Base-by-base conservation (phyloP, 2,888 invertebrate species). In the Cactoblastis cactorum region DNA sequence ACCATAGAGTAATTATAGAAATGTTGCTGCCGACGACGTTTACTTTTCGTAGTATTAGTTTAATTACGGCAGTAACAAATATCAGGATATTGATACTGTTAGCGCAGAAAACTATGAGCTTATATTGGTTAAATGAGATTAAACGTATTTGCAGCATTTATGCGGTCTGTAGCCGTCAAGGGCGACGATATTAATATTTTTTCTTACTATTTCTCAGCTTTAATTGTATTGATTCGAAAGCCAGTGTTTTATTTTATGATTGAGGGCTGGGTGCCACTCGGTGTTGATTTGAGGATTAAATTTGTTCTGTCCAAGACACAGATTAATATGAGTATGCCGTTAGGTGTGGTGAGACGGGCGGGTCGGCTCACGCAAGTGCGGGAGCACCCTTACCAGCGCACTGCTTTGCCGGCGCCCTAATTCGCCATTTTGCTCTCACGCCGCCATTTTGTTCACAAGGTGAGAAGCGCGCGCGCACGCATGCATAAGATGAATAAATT, bases 341-440 rank as follows among this genome's bases (percentile, higher is more conserved):
- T 92, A 93, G 92, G 93, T 95, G 95, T 96, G 95, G 95, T 94
- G 92, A 94, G 95, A 91, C 92, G 91, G 75, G 94, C 95, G 91
- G 95, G 94, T 81, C 94, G 96, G 90, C 93, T 96, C 91, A 94
- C 95, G 92, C 94, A 95, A 90, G 93, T 95, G 91, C 93, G 98
- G 94, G 97, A 97, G 92, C 97, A 98, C 94, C 98, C 98, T 91
- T 98, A 98, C 94, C 97, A 97, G 93, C 96, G 97, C 93, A 95
- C 86, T 59, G 88, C 88, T 77, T 83, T 89, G 80, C 96, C 92
- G 91, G 94, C 95, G 94, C 95, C 95, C 92, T 89, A 90, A 80
- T 77, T 73, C 80, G 82, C 79, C 78, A 80, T 80, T 71, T 74
- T 76, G 80, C 81, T 85, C 84, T 83, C 84, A 82, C 85, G 84